These are phyloP conservation scores for Tenebrio molitor DNA, from an alignment of 1,140 invertebrate species.

Conservation along the genomic window DNA sequence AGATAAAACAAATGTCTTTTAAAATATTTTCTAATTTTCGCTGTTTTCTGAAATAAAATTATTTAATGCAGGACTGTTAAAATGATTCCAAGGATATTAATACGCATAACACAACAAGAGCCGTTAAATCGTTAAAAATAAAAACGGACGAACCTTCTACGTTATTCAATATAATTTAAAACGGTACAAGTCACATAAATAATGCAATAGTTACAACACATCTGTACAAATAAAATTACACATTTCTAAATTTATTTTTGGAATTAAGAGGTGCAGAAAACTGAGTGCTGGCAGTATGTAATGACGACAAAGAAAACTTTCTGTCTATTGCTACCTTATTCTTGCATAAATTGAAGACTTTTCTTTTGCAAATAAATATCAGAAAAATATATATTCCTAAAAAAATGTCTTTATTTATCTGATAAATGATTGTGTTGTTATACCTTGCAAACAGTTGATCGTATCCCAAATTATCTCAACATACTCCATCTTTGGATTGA, in stretches of 20 bases:
- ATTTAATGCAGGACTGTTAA: conserved; percentile 41
- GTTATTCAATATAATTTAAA: too few relatives aligned
- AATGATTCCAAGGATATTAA: too few relatives aligned
- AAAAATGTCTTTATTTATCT: neutral
- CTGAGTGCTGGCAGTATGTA: neutral
- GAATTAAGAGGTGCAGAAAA: conserved; percentile 1
- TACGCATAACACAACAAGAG: too few relatives aligned
- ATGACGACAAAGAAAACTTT: conserved; percentile 3
- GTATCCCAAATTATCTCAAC: conserved; percentile 54
- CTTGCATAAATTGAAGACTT: too few relatives aligned
- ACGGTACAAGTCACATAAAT: too few relatives aligned
- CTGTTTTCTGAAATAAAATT: too few relatives aligned
- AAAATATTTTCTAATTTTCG: too few relatives aligned
- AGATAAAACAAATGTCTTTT: too few relatives aligned
- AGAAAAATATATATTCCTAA: conserved; percentile 30
- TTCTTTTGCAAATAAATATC: conserved; percentile 24
- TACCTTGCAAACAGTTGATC: conserved; percentile 39
- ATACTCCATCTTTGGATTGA: conserved; percentile 42
- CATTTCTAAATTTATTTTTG: conserved; percentile 12
- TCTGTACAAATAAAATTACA: neutral
- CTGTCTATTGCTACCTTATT: too few relatives aligned
- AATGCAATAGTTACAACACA: too few relatives aligned
- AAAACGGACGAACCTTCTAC: too few relatives aligned
- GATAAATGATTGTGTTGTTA: neutral
- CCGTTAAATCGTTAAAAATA: too few relatives aligned